A percentile compares a stretch with the other conserved stretches of the same genome.
phyloP scores from a whole-genome alignment of 2,888 invertebrate genomes.

The Drosophila pseudotalamancana region DNA sequence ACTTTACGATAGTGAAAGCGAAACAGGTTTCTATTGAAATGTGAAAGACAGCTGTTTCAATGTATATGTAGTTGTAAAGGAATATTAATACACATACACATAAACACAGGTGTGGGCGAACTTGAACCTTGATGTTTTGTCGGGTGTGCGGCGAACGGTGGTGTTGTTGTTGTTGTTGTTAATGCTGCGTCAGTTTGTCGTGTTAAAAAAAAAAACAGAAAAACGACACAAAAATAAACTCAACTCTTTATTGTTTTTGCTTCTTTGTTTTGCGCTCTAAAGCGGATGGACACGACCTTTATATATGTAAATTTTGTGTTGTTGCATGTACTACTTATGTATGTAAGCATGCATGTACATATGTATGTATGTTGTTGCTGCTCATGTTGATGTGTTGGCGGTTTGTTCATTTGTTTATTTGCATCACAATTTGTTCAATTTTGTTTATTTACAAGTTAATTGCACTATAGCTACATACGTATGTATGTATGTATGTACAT shows the following conservation, averaged over 20 bases:
- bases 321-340: background rate
- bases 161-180: slow-evolving; percentile 16
- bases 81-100: background rate
- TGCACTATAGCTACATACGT: slow-evolving; percentile 15
- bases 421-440: slow-evolving; percentile 56
- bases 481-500: background rate
- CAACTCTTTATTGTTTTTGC: slow-evolving; percentile 36
- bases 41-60: slow-evolving; percentile 14
- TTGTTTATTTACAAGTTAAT: slow-evolving; percentile 61
- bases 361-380: slow-evolving; percentile 12
- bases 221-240: slow-evolving; percentile 28
- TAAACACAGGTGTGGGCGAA: slow-evolving; percentile 49
- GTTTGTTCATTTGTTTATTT: slow-evolving; percentile 59
- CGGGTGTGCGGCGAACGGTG: slow-evolving; percentile 30
- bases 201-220: slow-evolving; percentile 22
- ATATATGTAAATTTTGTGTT: slow-evolving; percentile 4
- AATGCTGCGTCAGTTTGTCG: slow-evolving; percentile 44
- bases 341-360: background rate
- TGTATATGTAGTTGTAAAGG: background rate
- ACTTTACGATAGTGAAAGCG: slow-evolving; percentile 42
- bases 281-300: slow-evolving; percentile 62
- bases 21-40: slow-evolving; percentile 27
- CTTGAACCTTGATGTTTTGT: slow-evolving; percentile 56
- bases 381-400: slow-evolving; percentile 30
- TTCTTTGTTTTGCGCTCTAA: slow-evolving; percentile 45